Evolutionary conservation across 2,797 vertebrate species (phyloP).

Genomic region (Chiroxiphia lanceolata): DNA sequence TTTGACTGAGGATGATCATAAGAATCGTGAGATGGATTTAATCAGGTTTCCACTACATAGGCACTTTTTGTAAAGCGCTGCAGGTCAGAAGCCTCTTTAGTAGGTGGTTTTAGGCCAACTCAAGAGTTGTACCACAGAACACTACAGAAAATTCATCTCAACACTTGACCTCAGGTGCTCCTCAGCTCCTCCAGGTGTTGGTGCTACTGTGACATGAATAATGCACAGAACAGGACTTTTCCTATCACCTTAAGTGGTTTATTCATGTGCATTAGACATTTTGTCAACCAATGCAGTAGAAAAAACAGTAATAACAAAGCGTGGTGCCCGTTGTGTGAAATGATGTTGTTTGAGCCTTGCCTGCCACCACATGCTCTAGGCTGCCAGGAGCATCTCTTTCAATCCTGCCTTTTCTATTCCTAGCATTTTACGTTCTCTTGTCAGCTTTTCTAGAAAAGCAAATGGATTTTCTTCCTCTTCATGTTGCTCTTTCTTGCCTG

Average conservation of each 20-base stretch:
- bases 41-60: neutral
- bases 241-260: neutral
- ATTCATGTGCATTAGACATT: neutral
- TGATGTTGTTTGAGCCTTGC: neutral
- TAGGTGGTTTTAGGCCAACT: neutral
- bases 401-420: neutral
- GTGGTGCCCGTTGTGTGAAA: neutral
- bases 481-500: neutral
- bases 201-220: neutral
- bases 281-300: neutral
- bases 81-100: neutral
- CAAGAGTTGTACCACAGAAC: neutral
- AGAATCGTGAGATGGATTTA: fast-evolving
- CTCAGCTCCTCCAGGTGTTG: neutral
- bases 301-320: neutral
- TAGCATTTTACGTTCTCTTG: neutral
- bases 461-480: neutral
- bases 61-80: neutral
- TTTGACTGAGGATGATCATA: neutral
- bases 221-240: neutral
- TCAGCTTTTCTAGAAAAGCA: neutral
- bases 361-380: neutral
- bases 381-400: neutral
- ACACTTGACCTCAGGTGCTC: neutral
- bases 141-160: neutral